These are phyloP conservation scores for Clinocottus analis DNA, from an alignment of 2,113 vertebrate species.

Conservation along the genomic window DNA sequence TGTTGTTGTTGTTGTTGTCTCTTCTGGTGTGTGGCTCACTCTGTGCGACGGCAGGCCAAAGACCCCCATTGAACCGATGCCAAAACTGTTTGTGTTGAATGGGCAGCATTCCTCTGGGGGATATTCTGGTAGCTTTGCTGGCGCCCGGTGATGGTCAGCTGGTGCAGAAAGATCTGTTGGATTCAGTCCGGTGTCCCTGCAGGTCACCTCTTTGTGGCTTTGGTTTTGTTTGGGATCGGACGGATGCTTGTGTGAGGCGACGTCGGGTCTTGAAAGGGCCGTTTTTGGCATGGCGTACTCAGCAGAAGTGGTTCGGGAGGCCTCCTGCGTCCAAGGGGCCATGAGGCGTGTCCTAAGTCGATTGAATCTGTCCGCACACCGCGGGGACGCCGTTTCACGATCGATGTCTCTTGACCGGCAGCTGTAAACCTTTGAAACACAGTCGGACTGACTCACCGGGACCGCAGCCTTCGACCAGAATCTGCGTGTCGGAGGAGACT, in stretches of 20 bases:
- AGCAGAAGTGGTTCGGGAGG: neutral
- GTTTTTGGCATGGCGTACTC: constrained; percentile 18
- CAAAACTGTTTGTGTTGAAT: constrained; percentile 43
- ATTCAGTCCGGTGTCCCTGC: constrained; percentile 22
- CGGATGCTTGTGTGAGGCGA: neutral
- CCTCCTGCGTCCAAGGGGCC: constrained; percentile 26
- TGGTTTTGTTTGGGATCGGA: constrained; percentile 2
- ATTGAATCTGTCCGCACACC: constrained; percentile 31
- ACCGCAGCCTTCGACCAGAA: constrained; percentile 31
- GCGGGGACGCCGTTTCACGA: constrained; percentile 15
- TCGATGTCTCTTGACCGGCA: constrained; percentile 52
- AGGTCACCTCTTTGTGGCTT: constrained; percentile 14
- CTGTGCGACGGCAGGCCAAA: constrained; percentile 40
- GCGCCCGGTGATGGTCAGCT: constrained; percentile 4
- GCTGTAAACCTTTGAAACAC: constrained; percentile 51
- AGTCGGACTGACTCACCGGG: constrained; percentile 37
- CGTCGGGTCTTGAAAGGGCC: constrained; percentile 1
- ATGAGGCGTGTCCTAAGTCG: constrained; percentile 38
- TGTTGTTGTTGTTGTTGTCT: constrained; percentile 26
- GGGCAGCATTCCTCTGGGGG: constrained; percentile 54
- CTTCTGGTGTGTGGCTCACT: constrained; percentile 45
- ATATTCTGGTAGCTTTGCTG: constrained; percentile 49
- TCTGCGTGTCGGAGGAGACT: constrained; percentile 31
- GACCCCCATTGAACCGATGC: constrained; percentile 46
- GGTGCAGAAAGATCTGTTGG: constrained; percentile 34